A percentile compares a stretch with the other conserved stretches of the same genome.
Conservation (phyloP, 2,888 invertebrate species). For the Onthophagus sagittarius region DNA sequence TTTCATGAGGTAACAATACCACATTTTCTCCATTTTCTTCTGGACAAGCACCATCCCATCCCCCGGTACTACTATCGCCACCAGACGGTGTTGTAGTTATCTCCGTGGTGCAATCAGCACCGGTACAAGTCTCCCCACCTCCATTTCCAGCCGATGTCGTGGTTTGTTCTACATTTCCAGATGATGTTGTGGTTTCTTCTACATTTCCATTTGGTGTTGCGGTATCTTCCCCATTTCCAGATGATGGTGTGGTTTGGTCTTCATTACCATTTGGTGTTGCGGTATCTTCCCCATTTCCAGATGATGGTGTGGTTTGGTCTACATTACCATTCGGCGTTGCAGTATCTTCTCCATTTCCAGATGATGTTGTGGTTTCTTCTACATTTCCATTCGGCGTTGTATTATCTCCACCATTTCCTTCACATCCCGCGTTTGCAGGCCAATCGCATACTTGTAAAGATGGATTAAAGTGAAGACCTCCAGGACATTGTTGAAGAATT, state of each 20-base stretch:
- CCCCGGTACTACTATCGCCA: slow-evolving; percentile 23
- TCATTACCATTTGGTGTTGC: neutral
- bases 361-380: neutral
- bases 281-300: neutral
- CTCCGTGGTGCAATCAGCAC: slow-evolving; percentile 13
- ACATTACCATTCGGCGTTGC: neutral
- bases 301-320: neutral
- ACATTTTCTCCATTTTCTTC: slow-evolving; percentile 11
- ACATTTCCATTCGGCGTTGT: neutral
- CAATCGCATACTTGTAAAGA: slow-evolving; percentile 33
- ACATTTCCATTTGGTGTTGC: neutral
- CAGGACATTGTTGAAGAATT: slow-evolving; percentile 33
- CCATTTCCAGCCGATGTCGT: slow-evolving; percentile 20
- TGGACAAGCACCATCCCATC: slow-evolving; percentile 7
- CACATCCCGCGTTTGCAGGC: slow-evolving; percentile 30
- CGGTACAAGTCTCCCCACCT: slow-evolving; percentile 7
- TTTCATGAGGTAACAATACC: slow-evolving; percentile 30
- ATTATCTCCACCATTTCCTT: neutral
- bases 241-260: neutral
- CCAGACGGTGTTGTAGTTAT: slow-evolving; percentile 23
- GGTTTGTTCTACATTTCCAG: slow-evolving; percentile 30
- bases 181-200: slow-evolving; percentile 19
- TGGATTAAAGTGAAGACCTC: slow-evolving; percentile 32
- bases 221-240: neutral
- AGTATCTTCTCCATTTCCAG: no score